Percentiles rank a stretch among this genome's conserved stretches.
phyloP scores from a whole-genome alignment of 2,888 invertebrate genomes.

The Brenthis ino region DNA sequence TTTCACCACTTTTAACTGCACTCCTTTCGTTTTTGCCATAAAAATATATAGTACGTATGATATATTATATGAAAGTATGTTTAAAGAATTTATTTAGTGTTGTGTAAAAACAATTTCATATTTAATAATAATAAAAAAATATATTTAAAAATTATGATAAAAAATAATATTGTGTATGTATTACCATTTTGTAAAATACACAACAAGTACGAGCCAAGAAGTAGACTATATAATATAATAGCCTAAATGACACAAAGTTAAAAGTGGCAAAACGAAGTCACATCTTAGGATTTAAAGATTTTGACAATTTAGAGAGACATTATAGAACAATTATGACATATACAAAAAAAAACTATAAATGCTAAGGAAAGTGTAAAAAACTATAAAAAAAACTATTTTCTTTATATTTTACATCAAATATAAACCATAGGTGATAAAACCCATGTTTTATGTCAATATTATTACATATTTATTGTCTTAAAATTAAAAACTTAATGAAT shows the following conservation, averaged over 20 bases:
- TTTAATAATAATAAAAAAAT: no score
- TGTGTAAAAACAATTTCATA: no score
- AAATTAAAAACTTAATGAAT: conserved; percentile 46
- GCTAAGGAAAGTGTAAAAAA: neutral
- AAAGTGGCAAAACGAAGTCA: neutral
- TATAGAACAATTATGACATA: neutral
- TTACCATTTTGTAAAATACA: no score
- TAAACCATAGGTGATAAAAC: neutral
- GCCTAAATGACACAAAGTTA: neutral
- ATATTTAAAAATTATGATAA: no score
- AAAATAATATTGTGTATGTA: no score
- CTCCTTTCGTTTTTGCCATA: no score
- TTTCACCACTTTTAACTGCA: conserved; percentile 11
- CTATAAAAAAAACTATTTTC: neutral
- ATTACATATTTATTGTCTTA: conserved; percentile 58
- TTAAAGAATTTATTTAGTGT: no score
- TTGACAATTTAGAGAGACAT: neutral
- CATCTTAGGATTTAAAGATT: neutral
- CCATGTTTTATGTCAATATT: conserved; percentile 9
- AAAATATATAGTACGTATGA: no score
- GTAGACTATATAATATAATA: no score
- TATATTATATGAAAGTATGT: no score
- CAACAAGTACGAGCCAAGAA: no score
- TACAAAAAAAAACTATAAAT: neutral
- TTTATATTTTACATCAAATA: neutral